A percentile compares a stretch with the other conserved stretches of the same genome.
These are phyloP conservation scores for Pardosa pseudoannulata DNA, from an alignment of 2,888 invertebrate species.

Conservation along the genomic window DNA sequence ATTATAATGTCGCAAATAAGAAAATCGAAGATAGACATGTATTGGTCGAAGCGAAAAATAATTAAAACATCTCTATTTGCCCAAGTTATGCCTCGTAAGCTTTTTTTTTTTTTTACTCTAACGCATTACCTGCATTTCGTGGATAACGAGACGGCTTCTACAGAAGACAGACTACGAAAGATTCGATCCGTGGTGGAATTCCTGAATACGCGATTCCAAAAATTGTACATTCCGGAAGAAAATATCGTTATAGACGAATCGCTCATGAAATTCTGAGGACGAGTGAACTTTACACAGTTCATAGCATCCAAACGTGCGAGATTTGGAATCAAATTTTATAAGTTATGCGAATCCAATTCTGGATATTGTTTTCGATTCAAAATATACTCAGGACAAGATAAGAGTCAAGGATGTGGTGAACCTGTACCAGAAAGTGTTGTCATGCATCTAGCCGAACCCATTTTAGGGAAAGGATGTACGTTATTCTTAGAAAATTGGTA, in stretches of 20 bases:
- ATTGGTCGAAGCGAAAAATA: too few species aligned
- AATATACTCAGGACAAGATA: not conserved
- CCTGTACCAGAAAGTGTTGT: not conserved
- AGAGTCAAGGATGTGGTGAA: not conserved
- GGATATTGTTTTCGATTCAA: not conserved
- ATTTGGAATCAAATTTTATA: constrained; percentile 15
- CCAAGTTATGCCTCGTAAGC: too few species aligned
- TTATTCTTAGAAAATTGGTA: not conserved
- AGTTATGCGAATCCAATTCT: constrained; percentile 9
- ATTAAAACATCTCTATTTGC: too few species aligned
- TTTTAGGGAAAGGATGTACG: constrained; percentile 6
- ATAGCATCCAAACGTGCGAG: too few species aligned
- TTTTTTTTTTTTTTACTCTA: too few species aligned
- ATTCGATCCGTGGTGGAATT: not conserved
- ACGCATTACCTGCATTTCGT: too few species aligned
- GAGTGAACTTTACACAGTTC: not conserved
- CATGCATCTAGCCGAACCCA: not conserved
- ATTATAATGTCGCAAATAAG: too few species aligned
- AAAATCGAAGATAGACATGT: too few species aligned
- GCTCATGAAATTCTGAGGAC: not conserved
- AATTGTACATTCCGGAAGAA: too few species aligned
- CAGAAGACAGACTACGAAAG: not conserved
- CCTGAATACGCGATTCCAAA: not conserved
- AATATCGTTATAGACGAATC: not conserved
- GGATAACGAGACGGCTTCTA: too few species aligned